Percentiles rank a stretch among this genome's conserved stretches.
These are phyloP conservation scores for Scartelaos histophorus DNA, from an alignment of 2,113 vertebrate genomes.

Conservation along the genomic window DNA sequence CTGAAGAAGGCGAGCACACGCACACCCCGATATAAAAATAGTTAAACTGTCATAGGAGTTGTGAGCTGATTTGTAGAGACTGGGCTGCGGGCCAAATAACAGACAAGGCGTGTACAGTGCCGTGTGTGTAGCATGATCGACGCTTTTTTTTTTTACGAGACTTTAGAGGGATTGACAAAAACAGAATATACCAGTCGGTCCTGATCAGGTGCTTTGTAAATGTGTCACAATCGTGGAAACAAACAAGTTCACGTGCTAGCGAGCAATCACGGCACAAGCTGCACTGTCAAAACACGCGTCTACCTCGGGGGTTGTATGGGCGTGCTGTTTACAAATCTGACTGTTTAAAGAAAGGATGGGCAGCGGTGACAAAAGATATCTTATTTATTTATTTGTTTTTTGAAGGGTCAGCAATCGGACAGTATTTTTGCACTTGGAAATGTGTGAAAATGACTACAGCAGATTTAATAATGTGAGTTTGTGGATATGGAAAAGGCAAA, in stretches of 20 bases:
- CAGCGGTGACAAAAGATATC: not conserved
- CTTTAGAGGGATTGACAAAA: conserved; percentile 29
- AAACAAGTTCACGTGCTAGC: conserved; percentile 10
- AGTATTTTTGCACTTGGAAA: not conserved
- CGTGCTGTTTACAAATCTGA: not conserved
- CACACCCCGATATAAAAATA: conserved; percentile 28
- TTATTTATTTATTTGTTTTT: not conserved
- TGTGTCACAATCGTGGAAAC: conserved; percentile 27
- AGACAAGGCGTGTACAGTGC: conserved; percentile 12
- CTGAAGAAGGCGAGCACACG: not conserved
- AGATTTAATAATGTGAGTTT: too few relatives aligned
- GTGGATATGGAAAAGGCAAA: too few relatives aligned
- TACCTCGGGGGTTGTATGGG: not conserved
- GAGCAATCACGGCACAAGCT: not conserved
- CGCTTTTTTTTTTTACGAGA: conserved; percentile 1
- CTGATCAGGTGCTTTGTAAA: conserved; percentile 51
- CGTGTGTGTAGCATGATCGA: conserved; percentile 6
- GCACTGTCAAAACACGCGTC: not conserved
- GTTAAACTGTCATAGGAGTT: conserved; percentile 21
- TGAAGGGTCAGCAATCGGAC: not conserved
- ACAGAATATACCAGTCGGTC: conserved; percentile 53
- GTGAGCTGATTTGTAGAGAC: conserved; percentile 16
- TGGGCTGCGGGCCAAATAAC: conserved; percentile 11
- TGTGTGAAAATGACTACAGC: too few relatives aligned
- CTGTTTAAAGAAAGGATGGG: not conserved